A percentile compares a stretch with the other conserved stretches of the same genome.
These are phyloP conservation scores for Aphelenchoides bicaudatus DNA, from an alignment of 2,888 invertebrate genomes.

Conservation along the genomic window DNA sequence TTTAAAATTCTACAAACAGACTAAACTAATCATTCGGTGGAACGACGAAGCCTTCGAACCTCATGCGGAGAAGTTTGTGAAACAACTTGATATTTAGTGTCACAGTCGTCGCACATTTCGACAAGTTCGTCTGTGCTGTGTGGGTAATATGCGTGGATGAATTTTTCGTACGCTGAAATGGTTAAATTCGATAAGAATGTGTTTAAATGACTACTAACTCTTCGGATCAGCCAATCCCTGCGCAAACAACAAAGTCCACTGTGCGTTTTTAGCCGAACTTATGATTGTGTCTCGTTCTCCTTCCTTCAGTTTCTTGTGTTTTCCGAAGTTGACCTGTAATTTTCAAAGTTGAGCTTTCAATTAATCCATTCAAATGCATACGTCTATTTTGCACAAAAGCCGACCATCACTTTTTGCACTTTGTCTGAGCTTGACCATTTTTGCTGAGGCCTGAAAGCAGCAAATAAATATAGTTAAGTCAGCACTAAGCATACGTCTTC, in stretches of 20 bases:
- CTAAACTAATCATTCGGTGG: background rate
- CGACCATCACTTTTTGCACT: background rate
- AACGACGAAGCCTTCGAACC: constrained; percentile 7
- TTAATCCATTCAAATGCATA: too few relatives aligned
- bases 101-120: constrained; percentile 14
- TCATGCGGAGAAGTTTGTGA: constrained; percentile 13
- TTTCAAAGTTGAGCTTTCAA: too few relatives aligned
- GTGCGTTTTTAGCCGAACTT: background rate
- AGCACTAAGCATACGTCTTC: constrained; percentile 4
- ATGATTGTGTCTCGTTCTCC: constrained; percentile 20
- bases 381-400: constrained; percentile 12
- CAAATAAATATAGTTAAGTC: background rate
- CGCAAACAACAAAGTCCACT: constrained; percentile 23
- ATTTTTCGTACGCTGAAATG: constrained; percentile 20
- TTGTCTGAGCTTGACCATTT: background rate
- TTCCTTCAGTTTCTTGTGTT: constrained; percentile 9
- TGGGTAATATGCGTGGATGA: constrained; percentile 20
- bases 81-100: constrained; percentile 5
- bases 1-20: constrained; percentile 1
- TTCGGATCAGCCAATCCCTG: constrained; percentile 20
- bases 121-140: constrained; percentile 23
- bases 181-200: background rate
- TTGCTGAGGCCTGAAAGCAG: background rate
- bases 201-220: constrained; percentile 15
- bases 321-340: constrained; percentile 7